phyloP scores from a whole-genome alignment of 2,888 invertebrate species.

The Epinotia demarniana region DNA sequence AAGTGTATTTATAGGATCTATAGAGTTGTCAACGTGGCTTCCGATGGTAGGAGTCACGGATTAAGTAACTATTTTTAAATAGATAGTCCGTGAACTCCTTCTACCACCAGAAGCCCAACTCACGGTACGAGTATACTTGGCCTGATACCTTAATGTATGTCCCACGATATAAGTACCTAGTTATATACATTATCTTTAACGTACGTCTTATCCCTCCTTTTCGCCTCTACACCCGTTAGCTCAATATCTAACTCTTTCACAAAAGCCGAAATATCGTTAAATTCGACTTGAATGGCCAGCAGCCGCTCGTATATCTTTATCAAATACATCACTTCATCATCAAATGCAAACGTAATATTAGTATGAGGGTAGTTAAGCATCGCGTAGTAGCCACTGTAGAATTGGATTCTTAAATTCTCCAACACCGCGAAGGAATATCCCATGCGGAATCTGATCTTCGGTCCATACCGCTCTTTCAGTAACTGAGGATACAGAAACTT shows the following conservation, averaged over 20 bases:
- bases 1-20: no score
- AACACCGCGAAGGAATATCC: constrained; percentile 10
- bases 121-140: no score
- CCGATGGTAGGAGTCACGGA: no score
- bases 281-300: constrained; percentile 54
- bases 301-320: constrained; percentile 58
- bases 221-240: not conserved
- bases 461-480: not conserved
- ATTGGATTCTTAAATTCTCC: constrained; percentile 3
- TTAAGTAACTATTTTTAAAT: no score
- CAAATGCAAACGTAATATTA: not conserved
- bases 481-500: constrained; percentile 4
- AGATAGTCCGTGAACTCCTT: no score
- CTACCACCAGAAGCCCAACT: no score
- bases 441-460: not conserved
- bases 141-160: no score
- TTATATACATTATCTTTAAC: not conserved
- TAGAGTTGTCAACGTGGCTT: no score
- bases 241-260: constrained; percentile 44
- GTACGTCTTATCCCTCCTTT: not conserved
- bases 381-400: not conserved
- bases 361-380: not conserved
- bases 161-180: no score
- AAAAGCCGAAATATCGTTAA: constrained; percentile 51
- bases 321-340: constrained; percentile 35